These are phyloP conservation scores for Choristoneura rosaceana DNA, from an alignment of 2,888 invertebrate species.

Conservation along the genomic window DNA sequence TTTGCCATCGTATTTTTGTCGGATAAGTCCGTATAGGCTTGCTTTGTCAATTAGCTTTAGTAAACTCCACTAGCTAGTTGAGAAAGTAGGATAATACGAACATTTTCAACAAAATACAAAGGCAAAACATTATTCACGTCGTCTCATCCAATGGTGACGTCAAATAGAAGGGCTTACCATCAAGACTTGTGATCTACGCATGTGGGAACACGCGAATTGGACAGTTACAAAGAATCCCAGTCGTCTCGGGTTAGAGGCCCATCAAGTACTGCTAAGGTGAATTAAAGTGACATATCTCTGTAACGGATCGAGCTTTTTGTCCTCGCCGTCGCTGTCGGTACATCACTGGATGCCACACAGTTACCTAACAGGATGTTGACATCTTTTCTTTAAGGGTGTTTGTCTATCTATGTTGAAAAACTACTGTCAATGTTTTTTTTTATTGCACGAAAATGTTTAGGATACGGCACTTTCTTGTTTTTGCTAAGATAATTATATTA, in stretches of 20 bases:
- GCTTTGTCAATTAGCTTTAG: too few relatives aligned
- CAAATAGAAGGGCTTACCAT: background rate
- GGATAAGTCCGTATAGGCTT: too few relatives aligned
- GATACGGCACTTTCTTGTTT: too few relatives aligned
- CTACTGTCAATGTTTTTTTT: too few relatives aligned
- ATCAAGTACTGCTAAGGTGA: constrained; percentile 74
- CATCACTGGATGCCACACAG: constrained; percentile 51
- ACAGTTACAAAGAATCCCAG: constrained; percentile 33
- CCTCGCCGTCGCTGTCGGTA: constrained; percentile 46
- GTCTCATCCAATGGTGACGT: background rate
- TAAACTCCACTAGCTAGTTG: too few relatives aligned
- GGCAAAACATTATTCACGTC: too few relatives aligned
- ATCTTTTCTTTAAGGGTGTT: constrained; percentile 31
- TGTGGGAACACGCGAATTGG: constrained; percentile 11
- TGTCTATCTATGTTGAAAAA: background rate
- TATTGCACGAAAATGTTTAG: too few relatives aligned
- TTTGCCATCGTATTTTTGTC: too few relatives aligned
- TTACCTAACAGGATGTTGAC: constrained; percentile 53
- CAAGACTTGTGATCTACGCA: background rate
- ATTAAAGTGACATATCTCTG: constrained; percentile 72
- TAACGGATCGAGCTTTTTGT: constrained; percentile 60
- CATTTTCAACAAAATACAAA: too few relatives aligned
- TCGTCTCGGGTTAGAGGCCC: constrained; percentile 50
- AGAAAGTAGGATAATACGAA: too few relatives aligned
- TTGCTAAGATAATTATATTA: too few relatives aligned